These are phyloP conservation scores for Pristionchus mayeri DNA, from an alignment of 2,888 invertebrate genomes.

Conservation along the genomic window DNA sequence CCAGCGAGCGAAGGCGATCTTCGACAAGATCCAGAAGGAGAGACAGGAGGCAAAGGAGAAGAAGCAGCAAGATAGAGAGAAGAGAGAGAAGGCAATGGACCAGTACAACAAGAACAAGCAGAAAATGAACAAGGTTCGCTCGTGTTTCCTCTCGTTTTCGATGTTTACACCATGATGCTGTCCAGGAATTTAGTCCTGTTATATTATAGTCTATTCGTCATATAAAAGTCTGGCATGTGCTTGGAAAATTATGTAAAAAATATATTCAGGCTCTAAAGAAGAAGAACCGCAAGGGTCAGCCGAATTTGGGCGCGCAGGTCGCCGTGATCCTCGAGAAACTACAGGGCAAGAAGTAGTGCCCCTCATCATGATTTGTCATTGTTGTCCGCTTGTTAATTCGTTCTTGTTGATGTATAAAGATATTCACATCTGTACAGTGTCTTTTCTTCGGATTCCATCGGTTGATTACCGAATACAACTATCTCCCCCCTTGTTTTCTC, in stretches of 20 bases:
- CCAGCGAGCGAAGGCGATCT: constrained; percentile 48
- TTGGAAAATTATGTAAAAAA: not conserved
- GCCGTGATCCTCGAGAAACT: constrained; percentile 67
- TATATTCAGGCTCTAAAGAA: constrained; percentile 57
- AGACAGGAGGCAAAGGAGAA: constrained; percentile 18
- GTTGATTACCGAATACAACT: too few relatives aligned
- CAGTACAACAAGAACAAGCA: constrained; percentile 57
- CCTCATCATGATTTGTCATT: not conserved
- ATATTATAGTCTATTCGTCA: too few relatives aligned
- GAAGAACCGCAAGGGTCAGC: constrained; percentile 69
- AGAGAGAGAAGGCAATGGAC: constrained; percentile 56
- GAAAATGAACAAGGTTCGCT: constrained; percentile 64
- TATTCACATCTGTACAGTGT: not conserved
- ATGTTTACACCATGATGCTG: too few relatives aligned
- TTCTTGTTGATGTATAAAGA: not conserved
- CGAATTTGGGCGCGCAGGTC: constrained; percentile 69
- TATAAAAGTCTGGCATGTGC: too few relatives aligned
- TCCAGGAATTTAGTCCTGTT: too few relatives aligned
- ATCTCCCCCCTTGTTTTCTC: too few relatives aligned
- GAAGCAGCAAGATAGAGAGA: constrained; percentile 45
- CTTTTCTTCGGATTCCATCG: too few relatives aligned
- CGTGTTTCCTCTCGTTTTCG: not conserved
- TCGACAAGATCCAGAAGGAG: constrained; percentile 43
- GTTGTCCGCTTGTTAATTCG: not conserved
- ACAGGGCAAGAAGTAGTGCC: constrained; percentile 53